Conservation (phyloP, 2,113 vertebrate genomes). For the Callospermophilus lateralis region DNA sequence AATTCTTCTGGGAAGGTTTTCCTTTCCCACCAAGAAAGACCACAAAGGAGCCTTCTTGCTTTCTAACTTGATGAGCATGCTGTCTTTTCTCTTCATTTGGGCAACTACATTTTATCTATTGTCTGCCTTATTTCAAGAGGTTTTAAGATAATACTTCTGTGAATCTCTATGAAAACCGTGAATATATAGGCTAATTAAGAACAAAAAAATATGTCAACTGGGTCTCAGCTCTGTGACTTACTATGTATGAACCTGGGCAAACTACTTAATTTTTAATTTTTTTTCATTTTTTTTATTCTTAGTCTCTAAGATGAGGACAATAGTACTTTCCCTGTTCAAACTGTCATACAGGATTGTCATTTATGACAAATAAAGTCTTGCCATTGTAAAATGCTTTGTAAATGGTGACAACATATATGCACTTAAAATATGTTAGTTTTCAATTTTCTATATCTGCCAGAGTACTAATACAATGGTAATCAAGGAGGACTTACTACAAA, state of each 20-base stretch:
- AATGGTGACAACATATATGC: neutral
- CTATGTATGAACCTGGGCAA: neutral
- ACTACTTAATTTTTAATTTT: conserved; percentile 24
- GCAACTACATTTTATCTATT: neutral
- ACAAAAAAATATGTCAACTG: neutral
- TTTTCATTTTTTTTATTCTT: conserved; percentile 35
- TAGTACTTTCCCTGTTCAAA: neutral
- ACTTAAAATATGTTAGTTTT: neutral
- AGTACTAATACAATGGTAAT: neutral
- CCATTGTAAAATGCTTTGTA: neutral
- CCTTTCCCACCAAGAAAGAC: neutral
- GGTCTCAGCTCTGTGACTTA: conserved; percentile 18
- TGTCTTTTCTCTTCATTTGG: neutral
- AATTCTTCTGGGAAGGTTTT: neutral
- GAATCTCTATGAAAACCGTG: neutral
- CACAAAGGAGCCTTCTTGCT: neutral
- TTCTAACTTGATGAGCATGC: neutral
- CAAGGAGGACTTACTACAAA: neutral
- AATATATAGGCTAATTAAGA: neutral
- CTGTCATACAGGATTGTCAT: neutral
- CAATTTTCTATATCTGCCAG: neutral
- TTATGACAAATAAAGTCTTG: neutral
- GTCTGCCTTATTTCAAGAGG: neutral
- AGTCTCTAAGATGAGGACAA: neutral
- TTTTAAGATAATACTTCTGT: conserved; percentile 37